Conservation (phyloP, 2,888 invertebrate genomes). For the Conchocele bisecta region DNA sequence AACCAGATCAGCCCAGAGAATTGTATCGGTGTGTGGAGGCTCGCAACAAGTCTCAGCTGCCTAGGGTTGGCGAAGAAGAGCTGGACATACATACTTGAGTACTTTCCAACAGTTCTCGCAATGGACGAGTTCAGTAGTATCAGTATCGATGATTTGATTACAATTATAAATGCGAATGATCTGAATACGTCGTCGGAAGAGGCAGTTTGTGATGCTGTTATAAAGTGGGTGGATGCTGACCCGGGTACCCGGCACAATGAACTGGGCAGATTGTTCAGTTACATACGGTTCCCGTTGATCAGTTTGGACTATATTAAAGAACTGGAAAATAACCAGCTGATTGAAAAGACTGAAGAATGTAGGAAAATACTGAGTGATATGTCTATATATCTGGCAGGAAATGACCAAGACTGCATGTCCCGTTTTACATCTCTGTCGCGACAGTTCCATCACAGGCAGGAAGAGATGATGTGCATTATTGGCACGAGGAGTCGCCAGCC, state of each 20-base stretch:
- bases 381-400: not conserved
- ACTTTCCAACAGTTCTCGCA: conserved; percentile 49
- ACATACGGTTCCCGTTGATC: conserved; percentile 47
- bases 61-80: conserved; percentile 88
- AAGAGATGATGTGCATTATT: conserved; percentile 59
- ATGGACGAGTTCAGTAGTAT: conserved; percentile 82
- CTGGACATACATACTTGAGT: conserved; percentile 87
- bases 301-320: conserved; percentile 39
- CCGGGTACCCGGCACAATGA: conserved; percentile 79
- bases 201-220: conserved; percentile 88
- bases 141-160: conserved; percentile 89
- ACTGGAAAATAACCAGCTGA: conserved; percentile 10
- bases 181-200: conserved; percentile 94
- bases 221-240: conserved; percentile 87
- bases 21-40: conserved; percentile 92
- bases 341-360: conserved; percentile 24
- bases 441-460: conserved; percentile 44
- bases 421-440: not conserved
- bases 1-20: conserved; percentile 86
- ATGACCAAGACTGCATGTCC: not conserved
- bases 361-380: conserved; percentile 17
- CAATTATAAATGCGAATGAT: conserved; percentile 90
- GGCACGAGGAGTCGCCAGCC: conserved; percentile 61
- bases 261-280: conserved; percentile 39
- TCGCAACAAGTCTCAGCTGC: conserved; percentile 89